Percentiles rank a stretch among this genome's conserved stretches.
Conservation (phyloP, 2,113 vertebrate species). For the Platycercus adscitus region DNA sequence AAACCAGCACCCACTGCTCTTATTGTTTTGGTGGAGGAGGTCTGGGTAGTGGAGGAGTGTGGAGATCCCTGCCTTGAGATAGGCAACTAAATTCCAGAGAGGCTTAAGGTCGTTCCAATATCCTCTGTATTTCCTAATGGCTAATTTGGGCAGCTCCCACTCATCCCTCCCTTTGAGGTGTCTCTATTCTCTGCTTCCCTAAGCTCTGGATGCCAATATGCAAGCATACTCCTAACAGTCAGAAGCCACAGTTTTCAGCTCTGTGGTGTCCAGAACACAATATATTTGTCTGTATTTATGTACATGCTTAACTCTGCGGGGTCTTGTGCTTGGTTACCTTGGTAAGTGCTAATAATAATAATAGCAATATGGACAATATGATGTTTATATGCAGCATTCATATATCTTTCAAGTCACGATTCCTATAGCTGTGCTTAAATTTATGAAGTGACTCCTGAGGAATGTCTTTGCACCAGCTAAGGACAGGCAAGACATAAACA, state of each 20-base stretch:
- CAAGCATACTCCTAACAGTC: background rate
- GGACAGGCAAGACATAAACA: background rate
- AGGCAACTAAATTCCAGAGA: background rate
- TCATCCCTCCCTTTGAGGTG: background rate
- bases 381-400: background rate
- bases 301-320: background rate
- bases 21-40: background rate
- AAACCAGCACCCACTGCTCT: background rate
- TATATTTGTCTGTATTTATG: background rate
- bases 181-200: background rate
- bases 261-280: background rate
- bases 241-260: background rate
- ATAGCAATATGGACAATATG: background rate
- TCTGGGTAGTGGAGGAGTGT: background rate
- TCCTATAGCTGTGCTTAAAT: background rate
- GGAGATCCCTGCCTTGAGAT: background rate
- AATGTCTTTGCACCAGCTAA: background rate
- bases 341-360: background rate
- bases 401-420: background rate
- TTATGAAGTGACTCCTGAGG: background rate
- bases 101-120: background rate
- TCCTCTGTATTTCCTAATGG: background rate
- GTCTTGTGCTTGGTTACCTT: background rate
- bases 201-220: background rate
- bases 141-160: background rate